Evolutionary conservation across 2,113 vertebrate genomes (phyloP), one percentile per base, ranked within the genome.

Genomic region (Platysteira castanea): DNA sequence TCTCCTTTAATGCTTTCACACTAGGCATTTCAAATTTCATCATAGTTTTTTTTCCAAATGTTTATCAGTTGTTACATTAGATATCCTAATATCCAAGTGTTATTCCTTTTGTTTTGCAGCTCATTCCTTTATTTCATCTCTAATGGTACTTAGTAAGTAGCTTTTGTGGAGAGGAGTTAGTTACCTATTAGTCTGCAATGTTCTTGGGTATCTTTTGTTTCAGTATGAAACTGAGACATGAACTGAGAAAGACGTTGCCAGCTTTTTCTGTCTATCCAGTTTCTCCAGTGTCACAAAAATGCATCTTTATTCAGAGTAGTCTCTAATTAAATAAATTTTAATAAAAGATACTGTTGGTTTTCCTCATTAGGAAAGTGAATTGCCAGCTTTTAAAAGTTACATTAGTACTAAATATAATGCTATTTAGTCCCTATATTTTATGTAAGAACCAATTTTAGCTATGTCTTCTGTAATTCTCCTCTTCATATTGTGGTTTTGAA

Each of bases 1-100:
- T 98, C 98, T 98, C 98, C 98, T 98, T 98, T 98, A 98, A 98
- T 98, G 98, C 97, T 98, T 98, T 98, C 93, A 85, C 17, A 73
- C 75, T 37, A 76, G 87, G 26, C 91, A 82, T 95, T 97, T 97
- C 83, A 81, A 33, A 53, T 91, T 60, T 56, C 42, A 64, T 91
- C 46, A 49, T 63, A 12, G 22, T 2, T 79, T 89, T 93, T 70
- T 90, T 65, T 85, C 33, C 47, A 76, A 71, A 64, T 70, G 19
- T 64, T 95, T 93, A 76, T 91, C 41, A 86, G 22, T 63, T 69
- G n/a, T 94, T 77, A 67, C 57, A 91, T 96, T 44, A 74, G 68
- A 24, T 92, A 60, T 60, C 79, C 68, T 96, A 93, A 81, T 91
- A 94, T 83, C 54, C 50, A 91, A 42, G 26, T 95, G 42, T 94